Conservation (phyloP, 2,113 vertebrate genomes). For the Bucco capensis region DNA sequence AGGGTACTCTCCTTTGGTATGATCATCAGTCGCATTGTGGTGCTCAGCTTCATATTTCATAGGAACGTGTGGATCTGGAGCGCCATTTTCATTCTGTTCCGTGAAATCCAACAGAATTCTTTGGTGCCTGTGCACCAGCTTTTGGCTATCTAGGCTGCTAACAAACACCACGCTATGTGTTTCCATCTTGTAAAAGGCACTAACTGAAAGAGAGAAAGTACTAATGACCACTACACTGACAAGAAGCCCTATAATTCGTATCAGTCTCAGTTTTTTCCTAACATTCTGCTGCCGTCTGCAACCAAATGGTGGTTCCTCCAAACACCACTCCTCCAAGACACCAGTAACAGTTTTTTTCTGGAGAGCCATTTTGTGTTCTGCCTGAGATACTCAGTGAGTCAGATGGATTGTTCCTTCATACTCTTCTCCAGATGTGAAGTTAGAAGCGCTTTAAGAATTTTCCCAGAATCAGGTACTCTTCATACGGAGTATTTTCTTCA, state of each 20-base stretch:
- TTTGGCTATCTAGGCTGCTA: constrained; percentile 56
- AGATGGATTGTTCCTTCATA: constrained; percentile 62
- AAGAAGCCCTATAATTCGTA: constrained; percentile 83
- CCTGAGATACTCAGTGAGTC: constrained; percentile 5
- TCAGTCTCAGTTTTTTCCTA: constrained; percentile 86
- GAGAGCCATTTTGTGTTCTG: constrained; percentile 67
- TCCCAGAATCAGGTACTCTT: constrained; percentile 39
- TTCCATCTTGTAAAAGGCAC: constrained; percentile 89
- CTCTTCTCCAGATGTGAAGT: constrained; percentile 33
- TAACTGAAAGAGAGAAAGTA: constrained; percentile 81
- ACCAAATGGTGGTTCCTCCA: constrained; percentile 8
- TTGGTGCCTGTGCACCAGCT: constrained; percentile 65
- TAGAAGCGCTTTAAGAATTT: background rate
- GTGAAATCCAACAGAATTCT: constrained; percentile 90
- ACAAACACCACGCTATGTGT: constrained; percentile 55
- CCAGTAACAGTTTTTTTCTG: constrained; percentile 44
- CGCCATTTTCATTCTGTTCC: constrained; percentile 71
- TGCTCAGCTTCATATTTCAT: constrained; percentile 66
- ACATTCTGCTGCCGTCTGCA: constrained; percentile 69
- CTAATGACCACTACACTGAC: constrained; percentile 86
- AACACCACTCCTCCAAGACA: constrained; percentile 67
- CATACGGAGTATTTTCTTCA: constrained; percentile 37
- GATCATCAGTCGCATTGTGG: constrained; percentile 62
- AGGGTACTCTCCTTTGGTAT: constrained; percentile 85
- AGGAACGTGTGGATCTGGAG: constrained; percentile 69